A percentile compares a stretch with the other conserved stretches of the same genome.
Conservation (phyloP, 2,797 vertebrate species). For the Danio aesculapii region DNA sequence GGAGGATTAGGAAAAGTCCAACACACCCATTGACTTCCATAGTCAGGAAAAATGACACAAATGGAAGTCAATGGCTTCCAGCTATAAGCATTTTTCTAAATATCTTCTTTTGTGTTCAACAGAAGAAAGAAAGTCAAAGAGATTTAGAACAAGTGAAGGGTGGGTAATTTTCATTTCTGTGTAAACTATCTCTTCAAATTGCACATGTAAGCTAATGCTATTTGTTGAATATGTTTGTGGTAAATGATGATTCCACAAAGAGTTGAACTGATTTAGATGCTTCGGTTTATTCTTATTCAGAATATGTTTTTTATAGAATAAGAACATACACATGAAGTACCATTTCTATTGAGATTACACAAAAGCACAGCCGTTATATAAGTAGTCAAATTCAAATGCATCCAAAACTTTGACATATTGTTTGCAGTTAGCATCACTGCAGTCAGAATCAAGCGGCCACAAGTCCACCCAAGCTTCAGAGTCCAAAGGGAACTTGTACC, state of each 20-base stretch:
- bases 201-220: neutral
- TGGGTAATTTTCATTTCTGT: too few relatives aligned
- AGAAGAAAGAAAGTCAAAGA: too few relatives aligned
- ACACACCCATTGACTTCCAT: too few relatives aligned
- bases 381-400: constrained; percentile 64
- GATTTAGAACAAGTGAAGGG: too few relatives aligned
- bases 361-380: constrained; percentile 44
- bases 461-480: constrained; percentile 84
- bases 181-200: neutral
- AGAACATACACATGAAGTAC: neutral
- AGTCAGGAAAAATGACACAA: too few relatives aligned
- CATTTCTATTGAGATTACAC: neutral
- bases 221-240: too few relatives aligned
- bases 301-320: neutral
- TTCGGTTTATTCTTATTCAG: neutral
- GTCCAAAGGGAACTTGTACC: constrained; percentile 90
- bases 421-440: constrained; percentile 70
- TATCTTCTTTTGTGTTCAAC: too few relatives aligned
- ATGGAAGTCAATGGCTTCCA: too few relatives aligned
- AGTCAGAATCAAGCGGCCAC: constrained; percentile 79
- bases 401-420: constrained; percentile 72
- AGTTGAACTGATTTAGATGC: neutral
- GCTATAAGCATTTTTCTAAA: too few relatives aligned
- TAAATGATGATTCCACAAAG: too few relatives aligned
- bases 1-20: too few relatives aligned